Conservation (phyloP, 1,140 invertebrate genomes). For the Oncopodura yosiiana region DNA sequence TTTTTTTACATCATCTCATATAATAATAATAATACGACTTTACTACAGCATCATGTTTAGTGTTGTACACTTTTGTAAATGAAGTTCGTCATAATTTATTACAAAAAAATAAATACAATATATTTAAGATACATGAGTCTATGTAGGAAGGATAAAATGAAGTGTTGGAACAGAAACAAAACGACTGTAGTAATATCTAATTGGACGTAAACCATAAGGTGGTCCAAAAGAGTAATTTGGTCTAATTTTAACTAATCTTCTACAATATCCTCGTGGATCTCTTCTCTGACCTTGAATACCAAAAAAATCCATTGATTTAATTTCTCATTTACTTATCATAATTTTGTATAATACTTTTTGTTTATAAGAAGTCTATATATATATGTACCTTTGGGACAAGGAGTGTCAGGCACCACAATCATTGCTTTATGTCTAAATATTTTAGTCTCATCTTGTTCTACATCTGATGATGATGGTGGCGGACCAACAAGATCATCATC, state of each 20-base stretch:
- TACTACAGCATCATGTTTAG: too few relatives aligned
- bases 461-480: background rate
- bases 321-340: too few relatives aligned
- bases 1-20: too few relatives aligned
- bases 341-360: too few relatives aligned
- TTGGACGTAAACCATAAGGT: conserved; percentile 8
- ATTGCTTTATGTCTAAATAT: conserved; percentile 21
- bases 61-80: too few relatives aligned
- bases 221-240: conserved; percentile 17
- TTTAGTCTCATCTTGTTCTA: conserved; percentile 26
- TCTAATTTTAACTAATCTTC: conserved; percentile 18
- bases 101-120: too few relatives aligned
- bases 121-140: too few relatives aligned
- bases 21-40: too few relatives aligned
- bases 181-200: conserved; percentile 27
- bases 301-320: too few relatives aligned
- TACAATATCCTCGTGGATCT: conserved; percentile 27
- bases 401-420: conserved; percentile 30
- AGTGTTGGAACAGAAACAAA: conserved; percentile 31
- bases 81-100: too few relatives aligned
- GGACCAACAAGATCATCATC: background rate
- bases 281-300: conserved; percentile 15
- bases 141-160: conserved; percentile 29
- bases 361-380: too few relatives aligned
- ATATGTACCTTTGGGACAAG: too few relatives aligned